Evolutionary conservation across 1,140 invertebrate genomes (phyloP), one percentile per base, ranked within the genome.

Genomic region (Drosophila parabipectinata): DNA sequence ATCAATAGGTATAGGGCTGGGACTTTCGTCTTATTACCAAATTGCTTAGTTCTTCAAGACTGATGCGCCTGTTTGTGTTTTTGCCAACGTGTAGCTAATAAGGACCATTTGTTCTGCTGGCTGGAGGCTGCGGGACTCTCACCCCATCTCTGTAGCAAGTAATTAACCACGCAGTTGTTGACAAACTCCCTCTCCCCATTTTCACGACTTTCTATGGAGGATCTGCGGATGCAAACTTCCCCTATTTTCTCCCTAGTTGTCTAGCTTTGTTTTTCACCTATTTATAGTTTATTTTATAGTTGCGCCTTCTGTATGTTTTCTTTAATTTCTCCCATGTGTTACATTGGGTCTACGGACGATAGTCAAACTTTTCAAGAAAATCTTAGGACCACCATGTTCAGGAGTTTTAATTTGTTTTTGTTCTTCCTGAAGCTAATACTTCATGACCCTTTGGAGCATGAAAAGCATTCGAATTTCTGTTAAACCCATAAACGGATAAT

Each of bases 241-340:
- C 55, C 72, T 4, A 24, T 21, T 37, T 37, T 26, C 39, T 34
- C 39, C 56, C 24, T 6, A 59, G 59, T 51, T 32, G 54, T 18
- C 30, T 60, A 53, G 59, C 75, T 83, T 72, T 52, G 41, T 60
- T 64, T 50, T 83, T 64, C 50, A 66, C 53, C 76, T 84, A 84
- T 84, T 84, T 83, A 53, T 83, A 69, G 63, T 48, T 56, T 28
- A 48, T 28, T 69, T 54, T 48, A 37, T 55, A 28, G 44, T 39
- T 50, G 8, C n/a, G 24, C 12, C 18, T 39, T 48, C 14, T 15
- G n/a, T 71, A 47, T 69, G 50, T 28, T 71, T 57, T 21, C n/a
- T 28, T 69, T 39, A 24, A 37, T 50, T 57, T 56, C 6, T 26
- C 30, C 21, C 6, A 54, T 69, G 30, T 41, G 57, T 48, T 24